Evolutionary conservation across 2,113 vertebrate species (phyloP).

Genomic region (Seriola aureovittata): DNA sequence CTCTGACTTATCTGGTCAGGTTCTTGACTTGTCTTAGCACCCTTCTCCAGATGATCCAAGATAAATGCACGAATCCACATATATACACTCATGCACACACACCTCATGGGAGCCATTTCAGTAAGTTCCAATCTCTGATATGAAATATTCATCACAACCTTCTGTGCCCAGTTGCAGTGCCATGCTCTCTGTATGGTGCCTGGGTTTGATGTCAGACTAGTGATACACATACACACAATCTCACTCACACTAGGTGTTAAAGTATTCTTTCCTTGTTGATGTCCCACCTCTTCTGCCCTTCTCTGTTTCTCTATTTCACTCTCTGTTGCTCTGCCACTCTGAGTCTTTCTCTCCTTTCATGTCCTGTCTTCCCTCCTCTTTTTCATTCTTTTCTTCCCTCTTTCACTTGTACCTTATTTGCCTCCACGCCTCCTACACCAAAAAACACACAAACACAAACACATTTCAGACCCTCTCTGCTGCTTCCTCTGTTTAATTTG

Average conservation of each 20-base stretch:
- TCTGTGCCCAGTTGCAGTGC: slow-evolving; percentile 46
- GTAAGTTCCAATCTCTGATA: slow-evolving; percentile 32
- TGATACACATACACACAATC: slow-evolving; percentile 39
- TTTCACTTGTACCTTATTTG: not conserved
- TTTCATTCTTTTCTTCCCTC: not conserved
- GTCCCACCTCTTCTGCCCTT: slow-evolving; percentile 37
- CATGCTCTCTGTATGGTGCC: slow-evolving; percentile 38
- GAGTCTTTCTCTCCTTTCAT: not conserved
- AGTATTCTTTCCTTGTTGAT: slow-evolving; percentile 50
- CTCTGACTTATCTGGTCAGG: not conserved
- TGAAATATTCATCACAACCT: slow-evolving; percentile 47
- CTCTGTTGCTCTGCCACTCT: slow-evolving; percentile 13
- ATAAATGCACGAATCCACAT: slow-evolving; percentile 5
- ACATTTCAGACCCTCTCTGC: not conserved
- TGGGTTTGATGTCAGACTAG: slow-evolving; percentile 42
- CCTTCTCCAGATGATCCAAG: not conserved
- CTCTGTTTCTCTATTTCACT: slow-evolving; percentile 44
- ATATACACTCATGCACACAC: not conserved
- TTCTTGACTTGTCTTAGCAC: not conserved
- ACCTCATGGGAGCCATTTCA: slow-evolving; percentile 13
- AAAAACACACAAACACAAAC: not conserved
- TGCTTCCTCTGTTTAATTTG: not conserved
- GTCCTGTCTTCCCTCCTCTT: not conserved
- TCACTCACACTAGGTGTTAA: slow-evolving; percentile 57
- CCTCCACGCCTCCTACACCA: not conserved